Evolutionary conservation across 2,113 vertebrate genomes (phyloP).

Genomic region (Psilopsiagon aymara): DNA sequence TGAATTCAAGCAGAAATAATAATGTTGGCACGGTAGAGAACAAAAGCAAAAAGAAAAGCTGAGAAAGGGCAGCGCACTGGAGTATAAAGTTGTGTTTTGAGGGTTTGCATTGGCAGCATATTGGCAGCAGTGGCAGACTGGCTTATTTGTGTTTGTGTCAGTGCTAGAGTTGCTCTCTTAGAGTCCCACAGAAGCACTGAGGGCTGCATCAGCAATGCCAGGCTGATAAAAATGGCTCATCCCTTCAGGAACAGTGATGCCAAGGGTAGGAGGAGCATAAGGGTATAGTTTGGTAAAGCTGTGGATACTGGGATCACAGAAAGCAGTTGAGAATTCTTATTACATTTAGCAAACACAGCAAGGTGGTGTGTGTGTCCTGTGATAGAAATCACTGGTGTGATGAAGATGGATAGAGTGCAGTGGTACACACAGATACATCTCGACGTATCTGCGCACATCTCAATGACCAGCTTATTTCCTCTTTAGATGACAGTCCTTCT

Average conservation of each 20-base stretch:
- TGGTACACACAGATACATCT: background rate
- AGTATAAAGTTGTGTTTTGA: background rate
- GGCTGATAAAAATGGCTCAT: background rate
- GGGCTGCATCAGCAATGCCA: background rate
- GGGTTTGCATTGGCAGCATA: background rate
- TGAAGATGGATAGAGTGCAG: background rate
- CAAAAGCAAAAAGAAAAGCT: background rate
- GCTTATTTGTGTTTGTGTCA: background rate
- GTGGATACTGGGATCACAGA: accelerated
- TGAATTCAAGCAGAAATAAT: background rate
- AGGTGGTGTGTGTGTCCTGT: background rate
- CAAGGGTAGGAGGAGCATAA: background rate
- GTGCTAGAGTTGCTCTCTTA: background rate
- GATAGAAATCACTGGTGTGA: background rate
- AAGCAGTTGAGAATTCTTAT: background rate
- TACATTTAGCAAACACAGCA: background rate
- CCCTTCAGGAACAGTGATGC: background rate
- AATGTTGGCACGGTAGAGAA: background rate
- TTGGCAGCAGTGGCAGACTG: background rate
- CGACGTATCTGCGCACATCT: too few relatives aligned
- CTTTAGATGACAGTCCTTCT: constrained; percentile 85
- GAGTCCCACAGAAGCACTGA: background rate
- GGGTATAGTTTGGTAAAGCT: background rate
- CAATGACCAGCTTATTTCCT: background rate
- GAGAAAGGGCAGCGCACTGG: background rate